Evolutionary conservation across 2,113 vertebrate species (phyloP).

Genomic region (Lonchura striata): DNA sequence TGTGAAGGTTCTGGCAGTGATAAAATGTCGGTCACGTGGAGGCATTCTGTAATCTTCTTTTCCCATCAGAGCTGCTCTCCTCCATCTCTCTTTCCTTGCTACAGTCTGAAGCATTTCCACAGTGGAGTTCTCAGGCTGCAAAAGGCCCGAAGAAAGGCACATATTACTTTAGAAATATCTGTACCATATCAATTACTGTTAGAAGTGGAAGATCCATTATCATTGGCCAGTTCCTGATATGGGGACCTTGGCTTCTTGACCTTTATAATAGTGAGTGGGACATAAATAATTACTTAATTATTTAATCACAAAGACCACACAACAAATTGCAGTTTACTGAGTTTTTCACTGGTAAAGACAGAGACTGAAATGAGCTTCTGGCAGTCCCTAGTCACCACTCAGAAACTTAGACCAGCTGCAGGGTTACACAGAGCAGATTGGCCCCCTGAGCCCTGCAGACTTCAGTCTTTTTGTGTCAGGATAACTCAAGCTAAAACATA

Average conservation of each 20-base stretch:
- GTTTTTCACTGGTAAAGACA: neutral
- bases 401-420: neutral
- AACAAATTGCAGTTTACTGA: neutral
- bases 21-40: neutral
- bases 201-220: neutral
- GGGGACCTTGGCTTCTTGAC: conserved; percentile 17
- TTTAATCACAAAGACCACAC: neutral
- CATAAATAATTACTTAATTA: neutral
- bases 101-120: neutral
- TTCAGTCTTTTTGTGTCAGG: neutral
- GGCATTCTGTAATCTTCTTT: neutral
- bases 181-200: neutral
- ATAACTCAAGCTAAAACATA: neutral
- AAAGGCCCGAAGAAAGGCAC: neutral
- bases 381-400: neutral
- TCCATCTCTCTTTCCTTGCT: neutral
- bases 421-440: neutral
- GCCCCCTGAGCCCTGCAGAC: neutral
- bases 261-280: neutral
- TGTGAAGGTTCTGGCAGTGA: neutral
- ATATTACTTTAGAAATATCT: neutral
- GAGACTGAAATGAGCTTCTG: neutral
- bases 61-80: neutral
- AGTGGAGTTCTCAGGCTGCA: neutral
- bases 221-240: neutral